Percentiles rank a stretch among this genome's conserved stretches.
These are phyloP conservation scores for Ormyrus rosae DNA, from an alignment of 2,888 invertebrate species.

Conservation along the genomic window DNA sequence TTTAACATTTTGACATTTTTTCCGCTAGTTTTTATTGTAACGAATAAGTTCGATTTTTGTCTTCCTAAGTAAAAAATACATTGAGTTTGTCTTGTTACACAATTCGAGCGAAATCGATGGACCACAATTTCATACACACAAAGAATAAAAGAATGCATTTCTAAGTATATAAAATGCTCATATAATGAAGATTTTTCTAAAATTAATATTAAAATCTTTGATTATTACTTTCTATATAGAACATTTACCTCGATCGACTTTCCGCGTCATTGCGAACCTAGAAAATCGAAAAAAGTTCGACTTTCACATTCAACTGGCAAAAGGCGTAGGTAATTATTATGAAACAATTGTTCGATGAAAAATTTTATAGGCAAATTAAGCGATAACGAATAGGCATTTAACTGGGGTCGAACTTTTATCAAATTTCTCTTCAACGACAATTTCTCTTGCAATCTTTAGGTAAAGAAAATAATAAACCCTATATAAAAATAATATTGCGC, in stretches of 20 bases:
- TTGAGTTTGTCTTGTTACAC: slow-evolving; percentile 34
- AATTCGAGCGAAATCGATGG: slow-evolving; percentile 47
- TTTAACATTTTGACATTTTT: slow-evolving; percentile 15
- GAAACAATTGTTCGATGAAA: slow-evolving; percentile 52
- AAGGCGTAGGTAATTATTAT: slow-evolving; percentile 15
- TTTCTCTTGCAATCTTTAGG: slow-evolving; percentile 47
- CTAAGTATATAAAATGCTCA: slow-evolving; percentile 26
- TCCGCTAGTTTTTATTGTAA: slow-evolving; percentile 31
- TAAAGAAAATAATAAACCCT: slow-evolving; percentile 18
- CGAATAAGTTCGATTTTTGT: slow-evolving; percentile 51
- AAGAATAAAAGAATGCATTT: slow-evolving; percentile 18
- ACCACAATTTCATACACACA: slow-evolving; percentile 53
- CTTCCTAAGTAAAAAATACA: slow-evolving; percentile 42
- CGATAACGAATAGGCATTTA: not conserved
- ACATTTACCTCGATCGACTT: slow-evolving; percentile 14
- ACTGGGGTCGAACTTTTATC: slow-evolving; percentile 36
- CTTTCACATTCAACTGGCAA: not conserved
- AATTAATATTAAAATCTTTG: slow-evolving; percentile 37
- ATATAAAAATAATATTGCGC: slow-evolving; percentile 4
- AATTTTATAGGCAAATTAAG: slow-evolving; percentile 13
- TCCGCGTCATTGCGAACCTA: slow-evolving; percentile 5
- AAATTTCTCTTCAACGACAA: slow-evolving; percentile 34
- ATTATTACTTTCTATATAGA: slow-evolving; percentile 34
- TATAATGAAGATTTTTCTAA: slow-evolving; percentile 38
- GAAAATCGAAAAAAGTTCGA: slow-evolving; percentile 47